Evolutionary conservation across 2,797 vertebrate genomes (phyloP), one percentile per base, ranked within the genome.

Genomic region (Catostomus latipinnis): DNA sequence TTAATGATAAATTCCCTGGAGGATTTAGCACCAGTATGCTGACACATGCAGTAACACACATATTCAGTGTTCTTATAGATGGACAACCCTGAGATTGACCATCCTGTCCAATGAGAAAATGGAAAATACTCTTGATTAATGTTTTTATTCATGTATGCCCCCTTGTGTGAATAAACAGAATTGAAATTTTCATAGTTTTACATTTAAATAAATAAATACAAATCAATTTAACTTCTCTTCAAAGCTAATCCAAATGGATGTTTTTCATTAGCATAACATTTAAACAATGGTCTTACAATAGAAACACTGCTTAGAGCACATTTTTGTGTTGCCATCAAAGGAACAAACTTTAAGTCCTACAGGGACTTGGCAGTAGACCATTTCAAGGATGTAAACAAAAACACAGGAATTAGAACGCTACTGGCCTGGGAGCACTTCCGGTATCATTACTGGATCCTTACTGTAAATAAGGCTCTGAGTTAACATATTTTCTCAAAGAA

Each of bases 1-100:
- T 86, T 73, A 78, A 86, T 81, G 54, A 80, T 80, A 53, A 78
- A 81, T 66, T 76, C 18, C 46, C 50, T 52, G 9, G 16, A 60
- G 79, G 18, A 80, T 56, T 61, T 57, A 53, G 81, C 67, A 78
- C n/a, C 53, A 43, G 18, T 45, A 22, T 50, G 18, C 50, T 49
- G 14, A 82, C 7, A 62, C 46, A 60, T 18, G 12, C 46, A 34
- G 13, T 61, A 48, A 48, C 45, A 69, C 9, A 8, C 12, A 57
- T 46, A 11, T 49, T 10, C 7, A 11, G 52, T 3, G 13, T 4
- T 45, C 16, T 8, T 52, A 10, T 56, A 57, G 12, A 69, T 14
- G 56, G 18, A 18, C 71, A 62, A 61, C 12, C 13, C 13, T 60
- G 7, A 49, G 13, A 54, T 6, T 52, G 12, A 49, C 56, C 5